Evolutionary conservation across 2,113 vertebrate genomes (phyloP).

Genomic region (Synodontis membranacea): DNA sequence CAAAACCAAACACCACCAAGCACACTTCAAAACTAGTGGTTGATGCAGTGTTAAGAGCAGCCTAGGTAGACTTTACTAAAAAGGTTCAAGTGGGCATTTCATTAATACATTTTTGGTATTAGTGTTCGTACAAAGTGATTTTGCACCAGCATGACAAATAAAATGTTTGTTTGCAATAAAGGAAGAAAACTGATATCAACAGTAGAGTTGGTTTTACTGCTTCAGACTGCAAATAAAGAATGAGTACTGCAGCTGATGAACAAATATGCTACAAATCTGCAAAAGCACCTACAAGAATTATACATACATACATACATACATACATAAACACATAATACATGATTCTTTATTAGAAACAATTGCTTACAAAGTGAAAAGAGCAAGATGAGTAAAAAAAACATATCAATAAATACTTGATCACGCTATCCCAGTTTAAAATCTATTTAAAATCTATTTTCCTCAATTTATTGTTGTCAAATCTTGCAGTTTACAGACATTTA

Average conservation of each 20-base stretch:
- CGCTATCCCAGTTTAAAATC: not conserved
- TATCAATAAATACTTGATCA: conserved; percentile 27
- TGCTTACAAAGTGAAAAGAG: not conserved
- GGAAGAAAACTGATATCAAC: not conserved
- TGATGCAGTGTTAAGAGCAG: conserved; percentile 3
- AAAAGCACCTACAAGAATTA: not conserved
- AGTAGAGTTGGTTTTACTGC: not conserved
- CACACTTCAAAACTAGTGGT: not conserved
- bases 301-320: not conserved
- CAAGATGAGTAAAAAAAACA: not conserved
- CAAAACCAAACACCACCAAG: not conserved
- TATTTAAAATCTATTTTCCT: not conserved
- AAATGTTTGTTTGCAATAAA: conserved; percentile 44
- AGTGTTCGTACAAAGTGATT: conserved; percentile 16
- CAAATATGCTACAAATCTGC: not conserved
- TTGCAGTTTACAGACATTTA: not conserved
- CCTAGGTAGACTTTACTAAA: conserved; percentile 15
- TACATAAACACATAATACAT: not conserved
- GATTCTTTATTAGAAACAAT: conserved; percentile 33
- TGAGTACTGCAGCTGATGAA: not conserved
- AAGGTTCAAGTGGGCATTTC: conserved; percentile 31
- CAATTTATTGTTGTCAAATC: not conserved
- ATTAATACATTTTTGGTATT: conserved; percentile 41
- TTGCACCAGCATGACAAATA: conserved; percentile 47
- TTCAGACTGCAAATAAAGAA: not conserved